Evolutionary conservation across 2,797 vertebrate species (phyloP), one percentile per base, ranked within the genome.

Genomic region (Erpetoichthys calabaricus): DNA sequence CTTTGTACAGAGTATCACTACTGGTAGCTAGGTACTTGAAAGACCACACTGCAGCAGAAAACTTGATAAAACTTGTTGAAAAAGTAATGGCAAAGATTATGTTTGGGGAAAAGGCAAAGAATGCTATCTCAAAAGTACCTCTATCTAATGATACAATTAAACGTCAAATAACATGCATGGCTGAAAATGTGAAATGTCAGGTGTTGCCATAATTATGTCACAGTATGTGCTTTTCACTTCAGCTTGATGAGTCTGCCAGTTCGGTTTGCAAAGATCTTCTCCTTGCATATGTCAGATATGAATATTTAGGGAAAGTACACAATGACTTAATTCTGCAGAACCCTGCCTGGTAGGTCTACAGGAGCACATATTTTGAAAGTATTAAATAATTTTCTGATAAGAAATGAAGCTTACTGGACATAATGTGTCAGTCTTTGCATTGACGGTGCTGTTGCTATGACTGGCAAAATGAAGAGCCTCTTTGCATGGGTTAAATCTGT

Each of bases 281-380:
- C 4, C 5, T 58, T 44, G 1, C 50, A 52, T 57, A 55, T 51
- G 47, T 56, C 10, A 61, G 44, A 44, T 61, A 45, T 54, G 55
- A 47, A 42, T 10, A 53, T 57, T 25, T 45, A 45, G 50, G 58
- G 5, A 50, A 8, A 47, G 57, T 62, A 42, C 44, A 47, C 47
- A 55, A 63, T 45, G 55, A 63, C 62, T 59, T 54, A 62, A 41
- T 63, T 63, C 43, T 63, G 55, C 49, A 45, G 44, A 47, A 56
- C 42, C 43, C 49, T 63, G 42, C 59, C 54, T 8, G 61, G 49
- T n/a, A 50, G 49, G 54, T 7, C 59, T n/a, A 63, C 62, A 50
- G 58, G 45, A 46, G 58, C 60, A 53, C 53, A 58, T 6, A 63
- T 62, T 51, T 63, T 56, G 56, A 47, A 57, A 10, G 25, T 49